Percentiles rank a stretch among this genome's conserved stretches.
Conservation (phyloP, 2,888 invertebrate genomes). For the Coecobrya sp. region DNA sequence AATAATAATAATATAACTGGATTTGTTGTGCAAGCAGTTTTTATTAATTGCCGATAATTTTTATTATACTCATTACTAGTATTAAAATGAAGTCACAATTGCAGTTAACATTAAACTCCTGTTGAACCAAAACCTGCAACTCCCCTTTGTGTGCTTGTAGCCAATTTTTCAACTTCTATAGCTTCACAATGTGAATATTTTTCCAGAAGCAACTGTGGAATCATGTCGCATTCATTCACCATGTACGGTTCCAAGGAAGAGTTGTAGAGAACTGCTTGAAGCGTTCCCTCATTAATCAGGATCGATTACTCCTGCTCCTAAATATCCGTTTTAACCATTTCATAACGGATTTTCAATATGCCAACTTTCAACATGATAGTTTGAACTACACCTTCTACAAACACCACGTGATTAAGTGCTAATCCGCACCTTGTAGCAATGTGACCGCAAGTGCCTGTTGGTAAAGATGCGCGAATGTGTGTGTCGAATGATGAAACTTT, state of each 20-base stretch:
- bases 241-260: background rate
- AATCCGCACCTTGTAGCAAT: background rate
- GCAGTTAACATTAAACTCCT: too few species aligned
- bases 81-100: too few species aligned
- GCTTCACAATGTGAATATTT: background rate
- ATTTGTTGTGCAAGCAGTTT: too few species aligned
- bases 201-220: background rate
- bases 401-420: background rate
- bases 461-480: background rate
- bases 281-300: background rate
- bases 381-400: background rate
- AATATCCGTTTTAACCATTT: too few species aligned
- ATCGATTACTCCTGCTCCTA: conserved; percentile 21
- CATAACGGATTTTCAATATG: background rate
- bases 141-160: too few species aligned
- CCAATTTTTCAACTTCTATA: too few species aligned
- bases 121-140: too few species aligned
- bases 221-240: background rate
- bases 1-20: too few species aligned
- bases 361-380: background rate
- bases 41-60: too few species aligned
- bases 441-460: conserved; percentile 9
- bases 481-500: background rate
- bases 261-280: background rate
- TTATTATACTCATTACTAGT: too few species aligned